A percentile compares a stretch with the other conserved stretches of the same genome.
Evolutionary conservation across 2,113 vertebrate genomes (phyloP).

Genomic region (Machaerirhynchus nigripectus): DNA sequence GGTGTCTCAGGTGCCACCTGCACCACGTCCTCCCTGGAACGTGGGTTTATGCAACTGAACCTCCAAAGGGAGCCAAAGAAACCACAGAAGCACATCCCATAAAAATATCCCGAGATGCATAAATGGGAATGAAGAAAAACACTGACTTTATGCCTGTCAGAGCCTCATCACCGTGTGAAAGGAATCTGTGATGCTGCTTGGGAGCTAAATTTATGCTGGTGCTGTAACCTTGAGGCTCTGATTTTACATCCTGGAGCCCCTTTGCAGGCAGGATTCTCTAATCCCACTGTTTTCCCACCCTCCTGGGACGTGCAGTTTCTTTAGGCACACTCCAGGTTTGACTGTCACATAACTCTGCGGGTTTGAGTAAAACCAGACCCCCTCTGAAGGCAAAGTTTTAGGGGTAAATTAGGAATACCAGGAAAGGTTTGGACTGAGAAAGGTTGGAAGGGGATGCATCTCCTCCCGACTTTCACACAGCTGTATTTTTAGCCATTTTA

Average conservation of each 20-base stretch:
- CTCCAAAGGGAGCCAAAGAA: background rate
- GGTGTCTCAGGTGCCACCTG: background rate
- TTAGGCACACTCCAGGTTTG: background rate
- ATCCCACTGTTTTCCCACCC: background rate
- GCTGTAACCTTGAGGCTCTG: background rate
- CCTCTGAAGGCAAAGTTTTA: background rate
- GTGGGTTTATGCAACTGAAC: background rate
- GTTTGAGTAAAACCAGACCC: background rate
- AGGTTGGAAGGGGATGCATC: background rate
- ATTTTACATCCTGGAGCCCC: background rate
- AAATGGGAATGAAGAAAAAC: background rate
- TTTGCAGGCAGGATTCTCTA: background rate
- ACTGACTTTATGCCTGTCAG: constrained; percentile 7
- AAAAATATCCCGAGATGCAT: background rate
- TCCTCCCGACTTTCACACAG: background rate
- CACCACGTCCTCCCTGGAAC: background rate
- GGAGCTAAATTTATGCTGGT: background rate
- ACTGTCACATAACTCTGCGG: background rate
- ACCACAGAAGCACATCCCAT: background rate
- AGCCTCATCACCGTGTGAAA: background rate
- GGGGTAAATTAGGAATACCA: background rate
- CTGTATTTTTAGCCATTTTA: background rate
- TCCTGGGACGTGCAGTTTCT: background rate
- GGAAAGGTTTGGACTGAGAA: background rate
- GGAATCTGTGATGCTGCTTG: background rate